Base-by-base conservation (phyloP, 2,797 vertebrate species). In the Serranus cabrilla region DNA sequence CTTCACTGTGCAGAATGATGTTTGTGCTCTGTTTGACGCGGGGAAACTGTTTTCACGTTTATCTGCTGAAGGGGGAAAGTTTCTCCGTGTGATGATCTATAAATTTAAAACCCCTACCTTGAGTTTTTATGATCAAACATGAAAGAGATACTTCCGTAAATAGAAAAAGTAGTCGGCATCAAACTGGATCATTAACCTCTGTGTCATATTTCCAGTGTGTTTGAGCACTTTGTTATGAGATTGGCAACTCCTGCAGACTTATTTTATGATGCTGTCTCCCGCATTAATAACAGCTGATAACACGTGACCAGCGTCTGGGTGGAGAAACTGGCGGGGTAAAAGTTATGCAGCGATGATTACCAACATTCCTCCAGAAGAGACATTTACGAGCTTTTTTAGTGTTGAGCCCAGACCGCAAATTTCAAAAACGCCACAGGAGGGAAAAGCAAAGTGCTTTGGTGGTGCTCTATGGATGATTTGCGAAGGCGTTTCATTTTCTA, bases 351-450 rank as follows among this genome's bases (percentile, higher is more conserved):
- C 9, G 8, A 56, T 79, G 78, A 85, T 81, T 71, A 78, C 61
- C 43, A 69, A 64, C 64, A 78, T 82, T 84, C 40, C 59, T 78
- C 76, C 65, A 74, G 69, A 77, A 81, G 46, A 87, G 69, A 78
- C 69, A 50, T 88, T 88, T 84, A 82, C 23, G 34, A 87, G 62
- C 11, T 40, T 64, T 85, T 81, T 86, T 73, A 86, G 74, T 78
- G 71, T 49, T 7, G 7, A 78, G 47, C 66, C 52, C 56, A 54
- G 77, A 79, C 17, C 52, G 65, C 67, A 74, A 65, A 87, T 81
- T 68, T 76, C 11, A 27, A 71, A 87, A 87, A 71, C 27, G 8
- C 64, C 60, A 59, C 54, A 37, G 76, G 72, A 78, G 81, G 75
- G 40, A 47, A 64, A 64, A 54, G 23, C 25, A 42, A 21, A 40